Percentiles rank a stretch among this genome's conserved stretches.
phyloP scores from a whole-genome alignment of 2,113 vertebrate species.

The Entomyzon cyanotis region DNA sequence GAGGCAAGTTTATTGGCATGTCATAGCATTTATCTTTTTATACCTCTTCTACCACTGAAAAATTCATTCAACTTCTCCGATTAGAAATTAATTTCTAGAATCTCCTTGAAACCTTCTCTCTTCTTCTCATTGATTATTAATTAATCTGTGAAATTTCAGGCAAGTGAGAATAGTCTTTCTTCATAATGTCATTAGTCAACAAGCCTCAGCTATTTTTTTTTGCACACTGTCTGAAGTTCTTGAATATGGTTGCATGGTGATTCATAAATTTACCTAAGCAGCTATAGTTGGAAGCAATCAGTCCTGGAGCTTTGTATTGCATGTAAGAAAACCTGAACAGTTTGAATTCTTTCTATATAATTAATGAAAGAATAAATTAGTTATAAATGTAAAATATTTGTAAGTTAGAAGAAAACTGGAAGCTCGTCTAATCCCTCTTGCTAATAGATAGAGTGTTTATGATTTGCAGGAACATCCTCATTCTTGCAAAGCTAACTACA shows the following conservation, averaged over 20 bases:
- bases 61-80: neutral
- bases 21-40: neutral
- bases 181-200: neutral
- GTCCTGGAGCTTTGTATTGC: neutral
- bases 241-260: neutral
- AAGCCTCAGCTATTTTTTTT: neutral
- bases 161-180: neutral
- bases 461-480: neutral
- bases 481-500: neutral
- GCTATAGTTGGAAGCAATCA: neutral
- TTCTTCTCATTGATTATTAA: constrained; percentile 27
- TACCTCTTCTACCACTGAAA: neutral
- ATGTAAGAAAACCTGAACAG: neutral
- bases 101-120: neutral
- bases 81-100: constrained; percentile 31
- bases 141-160: constrained; percentile 4
- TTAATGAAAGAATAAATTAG: neutral
- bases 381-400: neutral
- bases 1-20: neutral
- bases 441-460: neutral
- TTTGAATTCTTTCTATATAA: neutral
- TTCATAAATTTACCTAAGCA: neutral
- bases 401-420: neutral
- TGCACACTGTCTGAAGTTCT: neutral
- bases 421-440: neutral